Evolutionary conservation across 2,797 vertebrate genomes (phyloP).

Genomic region (Benthosema pterotum): DNA sequence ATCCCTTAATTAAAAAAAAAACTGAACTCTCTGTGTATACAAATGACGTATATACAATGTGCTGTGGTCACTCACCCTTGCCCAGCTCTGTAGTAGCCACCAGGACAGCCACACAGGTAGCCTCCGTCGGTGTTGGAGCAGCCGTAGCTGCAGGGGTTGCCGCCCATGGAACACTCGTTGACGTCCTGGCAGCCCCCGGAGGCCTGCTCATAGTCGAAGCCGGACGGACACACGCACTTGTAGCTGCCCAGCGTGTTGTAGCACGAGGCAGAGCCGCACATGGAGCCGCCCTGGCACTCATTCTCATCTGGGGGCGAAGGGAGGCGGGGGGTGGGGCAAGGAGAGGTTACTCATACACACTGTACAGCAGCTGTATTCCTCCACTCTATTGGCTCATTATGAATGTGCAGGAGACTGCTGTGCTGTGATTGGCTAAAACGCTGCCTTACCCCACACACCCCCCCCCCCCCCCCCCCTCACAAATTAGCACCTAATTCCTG

Average conservation of each 20-base stretch:
- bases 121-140: conserved; percentile 87
- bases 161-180: conserved; percentile 76
- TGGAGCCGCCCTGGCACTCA: conserved; percentile 74
- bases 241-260: conserved; percentile 87
- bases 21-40: no score
- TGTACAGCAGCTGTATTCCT: no score
- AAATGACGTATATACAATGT: no score
- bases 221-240: conserved; percentile 85
- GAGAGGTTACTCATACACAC: not conserved
- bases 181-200: conserved; percentile 83
- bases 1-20: no score
- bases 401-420: no score
- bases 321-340: not conserved
- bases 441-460: no score
- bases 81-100: conserved; percentile 90
- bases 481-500: no score
- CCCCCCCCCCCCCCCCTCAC: no score
- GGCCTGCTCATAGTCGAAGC: conserved; percentile 82
- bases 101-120: conserved; percentile 86
- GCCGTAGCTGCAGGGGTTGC: conserved; percentile 84
- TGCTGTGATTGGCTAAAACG: no score
- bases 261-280: conserved; percentile 85
- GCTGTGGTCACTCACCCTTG: conserved; percentile 85
- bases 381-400: no score
- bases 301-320: conserved; percentile 80